Percentiles rank a stretch among this genome's conserved stretches.
Evolutionary conservation across 2,888 invertebrate species (phyloP).

Genomic region (Trilocha varians): DNA sequence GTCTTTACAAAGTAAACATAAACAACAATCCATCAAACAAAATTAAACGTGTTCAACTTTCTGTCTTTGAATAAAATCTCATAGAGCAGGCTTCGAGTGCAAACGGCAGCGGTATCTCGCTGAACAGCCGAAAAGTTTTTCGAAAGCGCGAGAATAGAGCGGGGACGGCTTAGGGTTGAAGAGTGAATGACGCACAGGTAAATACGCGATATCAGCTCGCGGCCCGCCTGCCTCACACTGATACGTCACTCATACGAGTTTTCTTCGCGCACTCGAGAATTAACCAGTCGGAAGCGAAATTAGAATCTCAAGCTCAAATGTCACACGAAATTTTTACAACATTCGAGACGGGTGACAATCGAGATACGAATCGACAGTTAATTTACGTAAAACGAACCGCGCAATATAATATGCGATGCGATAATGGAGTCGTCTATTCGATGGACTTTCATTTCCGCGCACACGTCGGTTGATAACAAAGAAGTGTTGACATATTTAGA

Average conservation of each 20-base stretch:
- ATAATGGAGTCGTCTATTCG: constrained; percentile 59
- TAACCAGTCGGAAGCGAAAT: constrained; percentile 36
- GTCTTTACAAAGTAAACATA: background rate
- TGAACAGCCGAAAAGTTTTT: constrained; percentile 55
- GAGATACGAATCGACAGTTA: constrained; percentile 22
- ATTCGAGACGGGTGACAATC: background rate
- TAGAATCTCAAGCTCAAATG: constrained; percentile 19
- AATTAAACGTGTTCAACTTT: background rate
- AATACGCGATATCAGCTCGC: constrained; percentile 35
- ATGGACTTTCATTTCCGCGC: constrained; percentile 71
- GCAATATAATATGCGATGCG: constrained; percentile 54
- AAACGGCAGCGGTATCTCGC: constrained; percentile 40
- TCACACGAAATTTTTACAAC: background rate
- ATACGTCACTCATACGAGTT: constrained; percentile 66
- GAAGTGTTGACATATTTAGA: constrained; percentile 72
- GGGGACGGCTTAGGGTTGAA: constrained; percentile 44
- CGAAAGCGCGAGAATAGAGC: constrained; percentile 29
- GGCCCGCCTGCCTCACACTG: constrained; percentile 38
- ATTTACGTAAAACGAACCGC: constrained; percentile 25
- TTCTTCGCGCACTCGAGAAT: constrained; percentile 37
- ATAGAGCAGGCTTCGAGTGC: constrained; percentile 8
- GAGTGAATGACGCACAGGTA: constrained; percentile 44
- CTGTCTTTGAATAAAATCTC: constrained; percentile 16
- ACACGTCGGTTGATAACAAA: constrained; percentile 66
- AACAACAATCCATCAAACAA: background rate